phyloP scores from a whole-genome alignment of 2,113 vertebrate species.

The Scartelaos histophorus region DNA sequence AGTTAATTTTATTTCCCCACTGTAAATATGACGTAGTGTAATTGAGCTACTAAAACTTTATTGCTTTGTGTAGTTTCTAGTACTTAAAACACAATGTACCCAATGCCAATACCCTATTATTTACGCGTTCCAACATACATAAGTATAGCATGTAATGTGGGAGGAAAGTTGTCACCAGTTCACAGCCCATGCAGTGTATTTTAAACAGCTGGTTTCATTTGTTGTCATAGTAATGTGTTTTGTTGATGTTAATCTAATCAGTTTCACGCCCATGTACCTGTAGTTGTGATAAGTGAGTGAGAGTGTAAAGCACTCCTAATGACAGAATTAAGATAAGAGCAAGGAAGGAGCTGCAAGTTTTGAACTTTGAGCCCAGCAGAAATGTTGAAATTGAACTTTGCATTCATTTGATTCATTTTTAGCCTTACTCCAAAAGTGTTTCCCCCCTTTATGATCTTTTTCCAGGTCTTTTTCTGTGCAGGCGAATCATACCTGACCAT shows the following conservation, averaged over 20 bases:
- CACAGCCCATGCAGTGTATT: not conserved
- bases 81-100: not conserved
- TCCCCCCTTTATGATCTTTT: constrained; percentile 26
- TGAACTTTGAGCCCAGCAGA: not conserved
- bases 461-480: constrained; percentile 32
- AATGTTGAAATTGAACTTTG: not conserved
- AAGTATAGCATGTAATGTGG: not conserved
- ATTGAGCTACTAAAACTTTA: constrained; percentile 10
- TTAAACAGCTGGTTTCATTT: constrained; percentile 14
- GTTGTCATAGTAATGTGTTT: not conserved
- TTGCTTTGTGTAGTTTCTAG: constrained; percentile 19
- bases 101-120: not conserved
- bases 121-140: not conserved
- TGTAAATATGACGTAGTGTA: not conserved
- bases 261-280: constrained; percentile 4
- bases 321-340: not conserved
- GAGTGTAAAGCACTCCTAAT: not conserved
- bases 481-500: constrained; percentile 77
- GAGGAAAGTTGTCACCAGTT: not conserved
- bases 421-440: constrained; percentile 56
- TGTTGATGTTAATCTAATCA: constrained; percentile 29
- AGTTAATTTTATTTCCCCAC: not conserved
- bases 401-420: not conserved
- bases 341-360: not conserved
- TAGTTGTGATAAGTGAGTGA: constrained; percentile 13